These are phyloP conservation scores for Caenorhabditis latens DNA, from an alignment of 1,140 invertebrate species.

Conservation along the genomic window DNA sequence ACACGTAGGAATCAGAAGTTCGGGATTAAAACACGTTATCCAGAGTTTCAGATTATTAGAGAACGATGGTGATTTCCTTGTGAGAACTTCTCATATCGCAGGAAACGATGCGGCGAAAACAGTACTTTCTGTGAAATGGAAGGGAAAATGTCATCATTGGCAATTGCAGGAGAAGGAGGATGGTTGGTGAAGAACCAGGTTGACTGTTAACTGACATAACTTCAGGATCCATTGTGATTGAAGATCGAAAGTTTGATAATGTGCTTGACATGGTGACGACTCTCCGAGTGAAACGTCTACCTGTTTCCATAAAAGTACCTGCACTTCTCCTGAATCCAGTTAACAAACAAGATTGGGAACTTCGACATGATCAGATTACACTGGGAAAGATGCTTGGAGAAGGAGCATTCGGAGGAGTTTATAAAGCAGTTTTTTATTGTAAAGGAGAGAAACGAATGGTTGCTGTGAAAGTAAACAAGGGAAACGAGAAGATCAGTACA, in stretches of 20 bases:
- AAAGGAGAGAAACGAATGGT: constrained; percentile 78
- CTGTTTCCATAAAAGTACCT: constrained; percentile 91
- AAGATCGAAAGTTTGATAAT: constrained; percentile 91
- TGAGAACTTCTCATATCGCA: constrained; percentile 55
- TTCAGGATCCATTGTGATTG: constrained; percentile 88
- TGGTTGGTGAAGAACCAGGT: not conserved
- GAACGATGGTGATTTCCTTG: constrained; percentile 2
- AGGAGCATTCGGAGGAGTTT: constrained; percentile 98
- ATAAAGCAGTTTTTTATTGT: constrained; percentile 81
- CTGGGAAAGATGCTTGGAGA: constrained; percentile 94
- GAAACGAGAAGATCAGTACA: constrained; percentile 87
- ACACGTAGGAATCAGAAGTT: constrained; percentile 88
- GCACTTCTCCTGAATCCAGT: constrained; percentile 89
- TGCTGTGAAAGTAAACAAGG: constrained; percentile 93
- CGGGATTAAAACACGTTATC: constrained; percentile 90
- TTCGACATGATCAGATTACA: constrained; percentile 94
- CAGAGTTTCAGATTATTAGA: constrained; percentile 84
- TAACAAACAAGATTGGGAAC: constrained; percentile 91
- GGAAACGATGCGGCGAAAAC: constrained; percentile 80
- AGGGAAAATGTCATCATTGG: constrained; percentile 90
- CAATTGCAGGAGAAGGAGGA: constrained; percentile 85
- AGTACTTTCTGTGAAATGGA: constrained; percentile 94
- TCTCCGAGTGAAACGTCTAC: constrained; percentile 86
- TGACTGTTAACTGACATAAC: not conserved
- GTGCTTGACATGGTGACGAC: constrained; percentile 91